These are phyloP conservation scores for Caenorhabditis brenneri DNA, from an alignment of 1,140 invertebrate species.

Conservation along the genomic window DNA sequence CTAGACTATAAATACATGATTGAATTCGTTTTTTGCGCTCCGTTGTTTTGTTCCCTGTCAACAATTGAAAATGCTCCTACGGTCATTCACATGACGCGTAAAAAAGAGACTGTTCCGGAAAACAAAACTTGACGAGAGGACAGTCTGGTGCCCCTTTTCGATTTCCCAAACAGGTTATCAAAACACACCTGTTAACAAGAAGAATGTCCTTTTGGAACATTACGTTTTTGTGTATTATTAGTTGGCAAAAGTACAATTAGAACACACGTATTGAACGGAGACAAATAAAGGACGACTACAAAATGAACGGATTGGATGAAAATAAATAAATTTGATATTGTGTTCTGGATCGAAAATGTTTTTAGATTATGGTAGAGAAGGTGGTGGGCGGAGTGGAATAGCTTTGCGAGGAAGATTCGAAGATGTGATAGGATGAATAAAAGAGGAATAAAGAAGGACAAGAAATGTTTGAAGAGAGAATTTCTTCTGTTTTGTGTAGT, in stretches of 20 bases:
- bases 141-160: background rate
- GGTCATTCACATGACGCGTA: background rate
- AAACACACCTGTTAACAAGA: background rate
- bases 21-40: background rate
- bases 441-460: background rate
- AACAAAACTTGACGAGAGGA: background rate
- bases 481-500: background rate
- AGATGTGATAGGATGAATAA: background rate
- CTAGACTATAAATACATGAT: background rate
- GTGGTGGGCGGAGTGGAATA: background rate
- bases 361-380: background rate
- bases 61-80: background rate
- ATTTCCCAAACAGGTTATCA: background rate
- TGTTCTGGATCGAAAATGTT: conserved; percentile 2
- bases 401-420: background rate
- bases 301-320: background rate
- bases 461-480: background rate
- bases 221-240: background rate
- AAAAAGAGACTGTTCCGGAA: background rate
- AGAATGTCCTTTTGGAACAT: background rate
- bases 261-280: background rate
- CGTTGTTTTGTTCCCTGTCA: background rate
- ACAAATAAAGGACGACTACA: background rate
- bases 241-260: background rate
- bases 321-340: background rate